phyloP scores from a whole-genome alignment of 2,113 vertebrate genomes.

The Anoplopoma fimbria region DNA sequence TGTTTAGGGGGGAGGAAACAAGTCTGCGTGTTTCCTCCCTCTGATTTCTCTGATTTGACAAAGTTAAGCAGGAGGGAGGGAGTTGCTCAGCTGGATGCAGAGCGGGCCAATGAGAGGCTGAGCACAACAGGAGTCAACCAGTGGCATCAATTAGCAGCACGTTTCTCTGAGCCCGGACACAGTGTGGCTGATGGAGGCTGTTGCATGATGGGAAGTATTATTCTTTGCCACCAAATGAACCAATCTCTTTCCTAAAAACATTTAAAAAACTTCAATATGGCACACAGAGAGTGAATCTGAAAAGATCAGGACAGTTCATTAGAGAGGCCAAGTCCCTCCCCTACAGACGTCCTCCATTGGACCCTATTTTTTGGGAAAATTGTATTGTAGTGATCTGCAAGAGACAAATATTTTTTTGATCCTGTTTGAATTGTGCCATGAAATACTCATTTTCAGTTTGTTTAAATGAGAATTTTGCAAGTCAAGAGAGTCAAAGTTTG shows the following conservation, averaged over 20 bases:
- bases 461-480: too few relatives aligned
- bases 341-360: too few relatives aligned
- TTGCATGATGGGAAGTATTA: constrained; percentile 23
- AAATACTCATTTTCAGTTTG: too few relatives aligned
- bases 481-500: too few relatives aligned
- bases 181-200: constrained; percentile 6
- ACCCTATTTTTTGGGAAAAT: too few relatives aligned
- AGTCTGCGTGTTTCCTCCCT: too few relatives aligned
- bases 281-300: background rate
- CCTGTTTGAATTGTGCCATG: too few relatives aligned
- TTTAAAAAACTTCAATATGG: background rate
- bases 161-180: constrained; percentile 23
- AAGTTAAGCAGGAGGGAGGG: constrained; percentile 31
- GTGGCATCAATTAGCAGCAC: constrained; percentile 35
- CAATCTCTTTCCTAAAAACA: background rate
- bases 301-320: background rate
- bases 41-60: constrained; percentile 36
- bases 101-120: constrained; percentile 11
- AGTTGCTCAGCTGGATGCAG: constrained; percentile 22
- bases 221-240: constrained; percentile 9
- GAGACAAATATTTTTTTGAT: too few relatives aligned
- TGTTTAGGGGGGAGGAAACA: constrained; percentile 51
- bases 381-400: too few relatives aligned
- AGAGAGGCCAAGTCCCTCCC: too few relatives aligned
- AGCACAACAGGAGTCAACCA: constrained; percentile 14